phyloP scores from a whole-genome alignment of 2,113 vertebrate genomes.

The Taxidea taxus region DNA sequence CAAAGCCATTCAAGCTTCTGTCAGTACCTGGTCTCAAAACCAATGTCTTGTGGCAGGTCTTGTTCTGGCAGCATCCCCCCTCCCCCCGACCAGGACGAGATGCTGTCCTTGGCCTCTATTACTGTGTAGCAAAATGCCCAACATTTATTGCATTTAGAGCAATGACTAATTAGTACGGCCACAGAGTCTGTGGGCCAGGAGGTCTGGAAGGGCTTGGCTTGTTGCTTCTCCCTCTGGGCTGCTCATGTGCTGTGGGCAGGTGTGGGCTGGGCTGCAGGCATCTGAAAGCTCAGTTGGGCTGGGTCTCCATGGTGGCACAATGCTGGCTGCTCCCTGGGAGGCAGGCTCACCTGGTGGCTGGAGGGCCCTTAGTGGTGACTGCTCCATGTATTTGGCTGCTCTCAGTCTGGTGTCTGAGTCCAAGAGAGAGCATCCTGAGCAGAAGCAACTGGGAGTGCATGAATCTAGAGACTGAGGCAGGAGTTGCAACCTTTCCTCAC shows the following conservation, averaged over 20 bases:
- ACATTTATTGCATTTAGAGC: rapidly evolving
- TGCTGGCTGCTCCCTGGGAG: background rate
- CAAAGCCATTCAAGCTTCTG: rapidly evolving
- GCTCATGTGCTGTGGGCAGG: rapidly evolving
- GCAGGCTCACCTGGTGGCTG: rapidly evolving
- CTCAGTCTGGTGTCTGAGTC: background rate
- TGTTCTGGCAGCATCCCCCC: background rate
- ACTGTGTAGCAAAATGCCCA: background rate
- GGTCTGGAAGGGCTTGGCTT: background rate
- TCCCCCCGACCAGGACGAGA: no score
- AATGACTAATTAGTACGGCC: rapidly evolving
- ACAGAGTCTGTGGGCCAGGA: rapidly evolving
- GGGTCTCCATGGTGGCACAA: rapidly evolving
- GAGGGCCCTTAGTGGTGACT: rapidly evolving
- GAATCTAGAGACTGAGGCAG: background rate
- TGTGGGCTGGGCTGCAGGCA: background rate
- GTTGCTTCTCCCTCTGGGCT: no score
- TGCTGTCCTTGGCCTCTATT: background rate
- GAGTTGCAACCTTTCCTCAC: background rate
- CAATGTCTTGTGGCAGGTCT: background rate
- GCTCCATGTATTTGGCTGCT: background rate
- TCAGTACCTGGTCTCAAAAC: background rate
- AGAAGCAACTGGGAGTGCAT: background rate
- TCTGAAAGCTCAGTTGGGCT: rapidly evolving
- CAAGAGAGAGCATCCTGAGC: background rate